These are phyloP conservation scores for Scolopax rusticola DNA, from an alignment of 2,797 vertebrate genomes.

Conservation along the genomic window DNA sequence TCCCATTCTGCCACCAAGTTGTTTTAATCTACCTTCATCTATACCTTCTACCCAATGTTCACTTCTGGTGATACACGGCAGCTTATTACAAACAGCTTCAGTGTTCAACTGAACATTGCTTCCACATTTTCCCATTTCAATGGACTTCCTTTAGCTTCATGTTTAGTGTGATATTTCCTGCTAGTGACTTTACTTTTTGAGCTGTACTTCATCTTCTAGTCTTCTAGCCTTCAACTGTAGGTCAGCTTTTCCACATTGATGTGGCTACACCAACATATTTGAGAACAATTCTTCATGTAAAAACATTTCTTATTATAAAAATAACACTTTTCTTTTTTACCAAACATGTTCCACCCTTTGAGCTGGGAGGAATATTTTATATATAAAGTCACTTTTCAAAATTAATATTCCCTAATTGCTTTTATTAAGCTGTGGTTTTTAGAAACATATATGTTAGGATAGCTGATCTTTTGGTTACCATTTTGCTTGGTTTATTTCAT, in stretches of 20 bases:
- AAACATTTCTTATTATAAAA: neutral
- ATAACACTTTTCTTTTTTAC: neutral
- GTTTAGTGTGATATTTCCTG: neutral
- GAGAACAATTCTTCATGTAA: neutral
- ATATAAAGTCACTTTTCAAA: neutral
- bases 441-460: neutral
- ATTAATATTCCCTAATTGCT: neutral
- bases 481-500: constrained; percentile 4
- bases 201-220: neutral
- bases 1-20: neutral
- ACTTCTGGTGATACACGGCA: neutral
- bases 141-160: neutral
- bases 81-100: neutral
- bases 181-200: neutral
- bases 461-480: neutral
- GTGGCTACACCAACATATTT: neutral
- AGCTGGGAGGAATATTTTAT: neutral
- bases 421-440: neutral
- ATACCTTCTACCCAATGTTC: neutral
- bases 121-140: neutral
- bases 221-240: neutral
- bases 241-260: neutral
- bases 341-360: neutral
- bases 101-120: neutral
- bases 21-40: neutral